phyloP scores from a whole-genome alignment of 2,113 vertebrate genomes.

The Lontra canadensis region DNA sequence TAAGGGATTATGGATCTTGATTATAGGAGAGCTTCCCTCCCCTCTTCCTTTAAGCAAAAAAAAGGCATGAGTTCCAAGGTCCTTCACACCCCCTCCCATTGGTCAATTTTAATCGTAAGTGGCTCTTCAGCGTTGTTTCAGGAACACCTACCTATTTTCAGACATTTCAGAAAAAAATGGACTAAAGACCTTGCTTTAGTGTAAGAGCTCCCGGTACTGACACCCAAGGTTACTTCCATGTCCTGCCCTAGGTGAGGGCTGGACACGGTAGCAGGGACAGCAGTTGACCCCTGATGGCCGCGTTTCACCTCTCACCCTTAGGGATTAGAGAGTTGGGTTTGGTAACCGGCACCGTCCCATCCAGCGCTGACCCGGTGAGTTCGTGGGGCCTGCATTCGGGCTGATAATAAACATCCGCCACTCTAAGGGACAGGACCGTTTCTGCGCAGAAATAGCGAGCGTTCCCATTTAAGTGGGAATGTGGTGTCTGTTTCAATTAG shows the following conservation, averaged over 20 bases:
- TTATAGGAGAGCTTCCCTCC: not conserved
- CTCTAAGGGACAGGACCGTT: not conserved
- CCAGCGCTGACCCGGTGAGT: not conserved
- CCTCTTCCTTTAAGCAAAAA: not conserved
- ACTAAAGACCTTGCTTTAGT: rapidly evolving
- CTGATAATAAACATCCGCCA: not conserved
- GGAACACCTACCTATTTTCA: not conserved
- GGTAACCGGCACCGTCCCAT: rapidly evolving
- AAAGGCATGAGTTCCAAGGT: not conserved
- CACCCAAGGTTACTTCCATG: rapidly evolving
- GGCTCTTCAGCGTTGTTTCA: not conserved
- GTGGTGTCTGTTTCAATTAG: not conserved
- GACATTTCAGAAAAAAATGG: not conserved
- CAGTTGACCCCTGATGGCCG: not conserved
- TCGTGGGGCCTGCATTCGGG: not conserved
- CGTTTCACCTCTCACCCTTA: no score
- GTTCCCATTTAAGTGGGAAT: not conserved
- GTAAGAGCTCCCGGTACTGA: rapidly evolving
- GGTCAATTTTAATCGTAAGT: not conserved
- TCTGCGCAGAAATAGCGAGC: not conserved
- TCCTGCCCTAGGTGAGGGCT: not conserved
- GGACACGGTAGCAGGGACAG: rapidly evolving
- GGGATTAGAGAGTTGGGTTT: not conserved
- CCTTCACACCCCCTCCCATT: not conserved
- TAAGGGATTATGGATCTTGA: not conserved